phyloP scores from a whole-genome alignment of 2,888 invertebrate species.

The Mesochorus sp. region DNA sequence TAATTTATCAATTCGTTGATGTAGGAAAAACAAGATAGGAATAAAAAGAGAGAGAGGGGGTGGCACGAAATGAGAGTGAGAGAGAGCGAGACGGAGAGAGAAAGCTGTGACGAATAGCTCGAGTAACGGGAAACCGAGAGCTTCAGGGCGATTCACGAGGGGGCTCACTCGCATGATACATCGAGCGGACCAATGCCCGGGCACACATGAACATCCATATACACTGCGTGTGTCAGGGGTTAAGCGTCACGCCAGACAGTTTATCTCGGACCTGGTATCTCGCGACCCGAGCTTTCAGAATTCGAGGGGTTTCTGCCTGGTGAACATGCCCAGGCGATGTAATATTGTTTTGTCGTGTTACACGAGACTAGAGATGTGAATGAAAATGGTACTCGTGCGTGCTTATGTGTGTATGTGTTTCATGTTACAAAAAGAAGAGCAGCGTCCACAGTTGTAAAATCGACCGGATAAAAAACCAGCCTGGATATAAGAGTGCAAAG shows the following conservation, averaged over 20 bases:
- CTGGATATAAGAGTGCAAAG: constrained; percentile 5
- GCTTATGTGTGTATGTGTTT: too few species aligned
- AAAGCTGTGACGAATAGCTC: constrained; percentile 35
- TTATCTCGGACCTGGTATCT: constrained; percentile 35
- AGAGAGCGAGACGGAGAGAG: constrained; percentile 21
- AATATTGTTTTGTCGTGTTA: constrained; percentile 39
- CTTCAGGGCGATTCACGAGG: constrained; percentile 35
- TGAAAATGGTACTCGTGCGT: neutral
- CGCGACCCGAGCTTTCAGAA: constrained; percentile 30
- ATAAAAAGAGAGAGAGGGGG: constrained; percentile 16
- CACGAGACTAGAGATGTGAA: neutral
- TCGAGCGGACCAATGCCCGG: constrained; percentile 6
- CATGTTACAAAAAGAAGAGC: neutral
- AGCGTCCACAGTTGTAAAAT: constrained; percentile 3
- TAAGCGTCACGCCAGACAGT: constrained; percentile 51
- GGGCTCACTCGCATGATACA: constrained; percentile 30
- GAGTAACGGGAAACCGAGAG: constrained; percentile 26
- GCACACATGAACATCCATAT: constrained; percentile 24
- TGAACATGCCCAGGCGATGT: constrained; percentile 19
- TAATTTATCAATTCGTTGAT: constrained; percentile 47
- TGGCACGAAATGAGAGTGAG: too few species aligned
- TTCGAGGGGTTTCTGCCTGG: constrained; percentile 27
- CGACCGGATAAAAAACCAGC: neutral
- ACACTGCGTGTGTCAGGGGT: constrained; percentile 32
- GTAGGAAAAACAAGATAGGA: constrained; percentile 41